Evolutionary conservation across 1,140 invertebrate genomes (phyloP).

Genomic region (Apis mellifera): Amel_HAv3.1 CM009938.2:2523501-2524000

Average conservation of each 20-base stretch:
- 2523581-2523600: slow-evolving; percentile 83
- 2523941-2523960: slow-evolving; percentile 82
- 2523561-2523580: slow-evolving; percentile 85
- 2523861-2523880: slow-evolving; percentile 83
- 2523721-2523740: slow-evolving; percentile 85
- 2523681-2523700: slow-evolving; percentile 27
- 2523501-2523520: slow-evolving; percentile 82
- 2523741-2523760: slow-evolving; percentile 83
- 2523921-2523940: slow-evolving; percentile 86
- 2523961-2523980: slow-evolving; percentile 90
- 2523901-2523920: slow-evolving; percentile 88
- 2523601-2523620: slow-evolving; percentile 75
- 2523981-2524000: slow-evolving; percentile 90
- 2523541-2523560: slow-evolving; percentile 86
- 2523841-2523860: slow-evolving; percentile 88
- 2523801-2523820: slow-evolving; percentile 91
- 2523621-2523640: slow-evolving; percentile 79
- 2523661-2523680: background rate
- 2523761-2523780: slow-evolving; percentile 87
- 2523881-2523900: slow-evolving; percentile 91
- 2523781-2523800: slow-evolving; percentile 89
- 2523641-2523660: background rate
- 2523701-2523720: slow-evolving; percentile 78
- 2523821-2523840: slow-evolving; percentile 91
- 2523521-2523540: slow-evolving; percentile 81